Conservation (phyloP, 2,888 invertebrate species). For the Tiliacea citrago region DNA sequence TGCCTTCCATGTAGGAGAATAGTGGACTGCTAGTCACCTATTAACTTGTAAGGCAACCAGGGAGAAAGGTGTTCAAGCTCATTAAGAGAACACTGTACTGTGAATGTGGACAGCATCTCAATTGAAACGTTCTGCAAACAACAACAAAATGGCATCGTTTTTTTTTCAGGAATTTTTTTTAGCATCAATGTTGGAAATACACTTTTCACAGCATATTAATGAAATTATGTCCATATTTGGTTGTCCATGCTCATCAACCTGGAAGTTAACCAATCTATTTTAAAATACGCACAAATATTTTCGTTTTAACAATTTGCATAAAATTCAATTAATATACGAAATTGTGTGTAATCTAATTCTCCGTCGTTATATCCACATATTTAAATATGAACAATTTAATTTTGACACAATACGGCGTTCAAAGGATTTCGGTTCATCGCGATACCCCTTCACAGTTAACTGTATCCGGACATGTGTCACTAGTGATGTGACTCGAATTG, state of each 20-base stretch:
- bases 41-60: neutral
- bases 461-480: slow-evolving; percentile 34
- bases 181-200: neutral
- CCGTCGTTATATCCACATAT: slow-evolving; percentile 35
- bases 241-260: neutral
- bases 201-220: neutral
- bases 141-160: neutral
- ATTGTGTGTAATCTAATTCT: slow-evolving; percentile 50
- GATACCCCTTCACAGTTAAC: slow-evolving; percentile 51
- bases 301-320: slow-evolving; percentile 48
- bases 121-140: neutral
- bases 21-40: neutral
- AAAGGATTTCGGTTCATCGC: slow-evolving; percentile 58
- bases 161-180: neutral
- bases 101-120: neutral
- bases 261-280: slow-evolving; percentile 31
- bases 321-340: slow-evolving; percentile 61
- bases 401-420: slow-evolving; percentile 52
- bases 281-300: slow-evolving; percentile 34
- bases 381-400: slow-evolving; percentile 66
- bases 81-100: neutral
- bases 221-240: neutral
- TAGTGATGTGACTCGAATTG: slow-evolving; percentile 42
- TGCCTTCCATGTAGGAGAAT: neutral
- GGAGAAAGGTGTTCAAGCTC: neutral